phyloP scores from a whole-genome alignment of 2,888 invertebrate genomes.

The Tineola bisselliella region DNA sequence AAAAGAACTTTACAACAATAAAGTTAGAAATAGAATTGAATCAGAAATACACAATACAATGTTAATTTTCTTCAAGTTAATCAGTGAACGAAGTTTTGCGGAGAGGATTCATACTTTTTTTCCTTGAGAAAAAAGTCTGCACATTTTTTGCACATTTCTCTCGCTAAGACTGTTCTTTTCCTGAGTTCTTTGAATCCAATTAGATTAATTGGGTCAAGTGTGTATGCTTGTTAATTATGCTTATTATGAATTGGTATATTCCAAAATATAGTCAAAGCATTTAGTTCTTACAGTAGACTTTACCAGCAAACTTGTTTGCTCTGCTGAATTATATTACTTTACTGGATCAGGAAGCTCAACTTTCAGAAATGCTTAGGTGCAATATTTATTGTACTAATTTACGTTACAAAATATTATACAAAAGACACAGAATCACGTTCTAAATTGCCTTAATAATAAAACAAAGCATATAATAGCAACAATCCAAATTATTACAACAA shows the following conservation, averaged over 20 bases:
- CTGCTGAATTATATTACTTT: too few relatives aligned
- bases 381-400: too few relatives aligned
- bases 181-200: neutral
- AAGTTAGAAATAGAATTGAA: neutral
- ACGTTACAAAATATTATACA: too few relatives aligned
- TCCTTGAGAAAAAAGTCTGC: neutral
- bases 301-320: too few relatives aligned
- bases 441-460: too few relatives aligned
- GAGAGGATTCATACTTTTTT: neutral
- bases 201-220: neutral
- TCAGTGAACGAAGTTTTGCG: neutral
- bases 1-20: neutral
- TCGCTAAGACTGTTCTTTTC: neutral
- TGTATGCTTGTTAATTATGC: neutral
- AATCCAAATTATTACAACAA: too few relatives aligned
- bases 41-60: neutral
- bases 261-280: too few relatives aligned
- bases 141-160: neutral
- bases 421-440: too few relatives aligned
- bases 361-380: too few relatives aligned
- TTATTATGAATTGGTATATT: neutral
- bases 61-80: constrained; percentile 5
- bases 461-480: too few relatives aligned
- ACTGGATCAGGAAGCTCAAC: too few relatives aligned
- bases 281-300: too few relatives aligned